Conservation (phyloP, 2,113 vertebrate species). For the Lophotis ruficrista region DNA sequence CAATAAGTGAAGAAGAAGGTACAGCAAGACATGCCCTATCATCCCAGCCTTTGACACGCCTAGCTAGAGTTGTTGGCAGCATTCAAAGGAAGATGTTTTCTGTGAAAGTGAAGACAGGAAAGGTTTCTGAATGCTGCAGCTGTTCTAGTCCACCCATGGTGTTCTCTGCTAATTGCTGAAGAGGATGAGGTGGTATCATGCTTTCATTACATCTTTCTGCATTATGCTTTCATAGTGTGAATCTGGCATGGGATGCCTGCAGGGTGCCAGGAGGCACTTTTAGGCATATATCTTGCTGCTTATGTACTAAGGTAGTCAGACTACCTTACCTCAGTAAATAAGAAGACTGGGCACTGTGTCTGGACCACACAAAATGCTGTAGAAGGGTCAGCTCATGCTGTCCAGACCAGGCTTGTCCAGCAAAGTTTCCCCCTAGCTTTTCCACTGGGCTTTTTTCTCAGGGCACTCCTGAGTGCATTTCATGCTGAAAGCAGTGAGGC, state of each 20-base stretch:
- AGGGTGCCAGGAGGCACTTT: background rate
- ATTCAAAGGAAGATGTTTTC: background rate
- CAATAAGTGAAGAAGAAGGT: fast-evolving
- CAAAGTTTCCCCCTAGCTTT: background rate
- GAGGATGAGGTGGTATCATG: background rate
- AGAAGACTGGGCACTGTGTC: background rate
- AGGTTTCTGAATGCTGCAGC: background rate
- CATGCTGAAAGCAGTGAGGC: background rate
- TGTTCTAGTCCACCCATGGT: background rate
- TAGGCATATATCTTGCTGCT: background rate
- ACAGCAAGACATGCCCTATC: background rate
- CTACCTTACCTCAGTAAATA: background rate
- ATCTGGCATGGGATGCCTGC: background rate
- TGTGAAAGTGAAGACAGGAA: background rate
- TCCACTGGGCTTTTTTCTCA: background rate
- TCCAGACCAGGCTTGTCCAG: background rate
- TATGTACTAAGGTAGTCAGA: background rate
- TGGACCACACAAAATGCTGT: background rate
- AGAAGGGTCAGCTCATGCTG: background rate
- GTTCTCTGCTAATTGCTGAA: background rate
- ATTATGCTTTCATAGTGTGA: background rate
- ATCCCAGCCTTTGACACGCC: fast-evolving
- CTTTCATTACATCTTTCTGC: background rate
- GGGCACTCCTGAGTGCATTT: background rate
- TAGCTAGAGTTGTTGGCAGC: background rate